Evolutionary conservation across 1,140 invertebrate genomes (phyloP).

Genomic region (Aphaenogaster floridana): DNA sequence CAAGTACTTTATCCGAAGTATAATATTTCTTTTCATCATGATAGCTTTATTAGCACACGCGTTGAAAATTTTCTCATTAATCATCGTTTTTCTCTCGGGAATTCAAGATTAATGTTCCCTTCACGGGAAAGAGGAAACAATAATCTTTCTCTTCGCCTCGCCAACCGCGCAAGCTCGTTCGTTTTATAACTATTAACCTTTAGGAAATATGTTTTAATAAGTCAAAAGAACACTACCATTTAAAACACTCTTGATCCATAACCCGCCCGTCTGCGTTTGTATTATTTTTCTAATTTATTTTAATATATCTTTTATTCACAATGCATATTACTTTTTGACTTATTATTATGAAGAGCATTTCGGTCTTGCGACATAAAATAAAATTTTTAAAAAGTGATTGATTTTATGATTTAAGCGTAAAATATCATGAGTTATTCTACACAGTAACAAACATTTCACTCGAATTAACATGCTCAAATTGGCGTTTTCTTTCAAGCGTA

Average conservation of each 20-base stretch:
- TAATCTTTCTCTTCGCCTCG: constrained; percentile 39
- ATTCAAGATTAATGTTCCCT: constrained; percentile 72
- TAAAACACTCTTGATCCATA: constrained; percentile 12
- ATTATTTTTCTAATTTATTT: not conserved
- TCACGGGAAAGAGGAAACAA: constrained; percentile 49
- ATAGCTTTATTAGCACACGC: constrained; percentile 73
- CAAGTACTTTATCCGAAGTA: constrained; percentile 18
- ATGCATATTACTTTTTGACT: not conserved
- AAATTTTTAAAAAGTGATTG: not conserved
- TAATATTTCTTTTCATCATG: constrained; percentile 75
- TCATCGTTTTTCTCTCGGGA: constrained; percentile 73
- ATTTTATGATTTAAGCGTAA: not conserved
- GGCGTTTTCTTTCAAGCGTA: not conserved
- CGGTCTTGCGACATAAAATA: not conserved
- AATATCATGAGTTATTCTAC: not conserved
- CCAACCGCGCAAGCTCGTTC: constrained; percentile 17
- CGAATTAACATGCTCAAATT: not conserved
- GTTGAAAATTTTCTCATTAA: constrained; percentile 67
- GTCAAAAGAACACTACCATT: not conserved
- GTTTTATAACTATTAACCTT: constrained; percentile 67
- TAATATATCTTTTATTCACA: not conserved
- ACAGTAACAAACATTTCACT: not conserved
- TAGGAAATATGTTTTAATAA: constrained; percentile 13
- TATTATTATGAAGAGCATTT: not conserved
- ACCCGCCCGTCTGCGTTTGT: not conserved